Conservation (phyloP, 2,888 invertebrate genomes). For the Baronia brevicornis region DNA sequence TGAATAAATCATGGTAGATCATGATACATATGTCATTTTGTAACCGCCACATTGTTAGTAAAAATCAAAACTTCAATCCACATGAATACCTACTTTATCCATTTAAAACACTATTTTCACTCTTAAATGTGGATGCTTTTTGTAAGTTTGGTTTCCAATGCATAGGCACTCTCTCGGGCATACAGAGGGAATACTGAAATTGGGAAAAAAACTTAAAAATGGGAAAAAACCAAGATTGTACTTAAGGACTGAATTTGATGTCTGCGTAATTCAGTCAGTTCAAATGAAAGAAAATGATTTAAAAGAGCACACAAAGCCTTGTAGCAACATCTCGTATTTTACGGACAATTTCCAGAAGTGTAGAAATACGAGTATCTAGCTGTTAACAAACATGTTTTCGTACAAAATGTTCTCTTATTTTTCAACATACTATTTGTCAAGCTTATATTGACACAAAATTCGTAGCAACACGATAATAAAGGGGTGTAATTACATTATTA, state of each 20-base stretch:
- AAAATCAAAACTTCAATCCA: slow-evolving; percentile 33
- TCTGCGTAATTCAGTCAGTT: slow-evolving; percentile 5
- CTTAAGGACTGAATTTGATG: slow-evolving; percentile 20
- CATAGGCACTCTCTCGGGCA: slow-evolving; percentile 74
- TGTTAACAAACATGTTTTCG: no score
- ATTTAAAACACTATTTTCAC: slow-evolving; percentile 76
- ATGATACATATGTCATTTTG: slow-evolving; percentile 19
- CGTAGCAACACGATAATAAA: no score
- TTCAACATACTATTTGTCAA: slow-evolving; percentile 14
- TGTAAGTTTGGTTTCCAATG: slow-evolving; percentile 75
- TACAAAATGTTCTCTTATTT: no score
- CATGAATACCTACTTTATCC: slow-evolving; percentile 68
- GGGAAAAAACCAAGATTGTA: slow-evolving; percentile 31
- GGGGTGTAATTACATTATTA: no score
- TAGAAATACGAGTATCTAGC: no score
- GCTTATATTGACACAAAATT: no score
- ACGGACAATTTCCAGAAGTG: no score
- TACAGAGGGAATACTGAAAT: slow-evolving; percentile 75
- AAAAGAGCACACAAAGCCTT: slow-evolving; percentile 3
- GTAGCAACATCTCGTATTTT: slow-evolving; percentile 3
- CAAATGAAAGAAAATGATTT: slow-evolving; percentile 1
- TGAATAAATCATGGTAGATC: slow-evolving; percentile 40
- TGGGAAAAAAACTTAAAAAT: slow-evolving; percentile 44
- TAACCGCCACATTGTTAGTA: slow-evolving; percentile 26
- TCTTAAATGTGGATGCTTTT: slow-evolving; percentile 74